Conservation (phyloP, 2,113 vertebrate species). For the Cyprinodon brontotheroides region DNA sequence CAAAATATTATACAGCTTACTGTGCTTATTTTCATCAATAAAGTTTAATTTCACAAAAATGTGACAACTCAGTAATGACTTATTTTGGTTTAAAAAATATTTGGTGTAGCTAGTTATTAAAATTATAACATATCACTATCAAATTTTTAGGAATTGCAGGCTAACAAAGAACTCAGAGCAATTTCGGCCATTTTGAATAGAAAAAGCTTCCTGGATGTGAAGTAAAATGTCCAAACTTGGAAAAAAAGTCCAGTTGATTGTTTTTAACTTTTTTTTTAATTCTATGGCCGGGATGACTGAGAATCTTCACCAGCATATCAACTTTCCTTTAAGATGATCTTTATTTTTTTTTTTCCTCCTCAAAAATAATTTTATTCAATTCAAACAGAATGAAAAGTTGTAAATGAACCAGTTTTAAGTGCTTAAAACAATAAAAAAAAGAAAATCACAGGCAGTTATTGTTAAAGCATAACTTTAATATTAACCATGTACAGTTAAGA, state of each 20-base stretch:
- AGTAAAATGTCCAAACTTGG: no score
- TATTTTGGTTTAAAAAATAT: not conserved
- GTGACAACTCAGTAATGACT: not conserved
- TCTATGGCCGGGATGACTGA: no score
- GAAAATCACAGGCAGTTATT: rapidly evolving
- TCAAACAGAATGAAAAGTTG: no score
- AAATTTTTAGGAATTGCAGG: no score
- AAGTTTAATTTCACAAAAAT: not conserved
- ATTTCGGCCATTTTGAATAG: not conserved
- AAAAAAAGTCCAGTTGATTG: no score
- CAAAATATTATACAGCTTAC: no score
- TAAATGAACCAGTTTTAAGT: not conserved
- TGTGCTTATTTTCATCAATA: not conserved
- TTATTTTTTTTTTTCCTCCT: no score
- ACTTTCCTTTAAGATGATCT: no score
- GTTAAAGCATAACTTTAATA: constrained; percentile 79
- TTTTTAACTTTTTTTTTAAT: no score
- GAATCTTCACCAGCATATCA: no score
- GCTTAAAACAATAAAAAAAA: not conserved
- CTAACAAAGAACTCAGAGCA: not conserved
- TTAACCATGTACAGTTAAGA: constrained; percentile 80
- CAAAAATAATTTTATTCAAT: no score
- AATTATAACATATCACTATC: not conserved
- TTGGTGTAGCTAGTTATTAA: not conserved
- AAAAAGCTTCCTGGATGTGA: not conserved